These are phyloP conservation scores for Macropus fuliginosus DNA, from an alignment of 2,797 vertebrate species.

Conservation along the genomic window DNA sequence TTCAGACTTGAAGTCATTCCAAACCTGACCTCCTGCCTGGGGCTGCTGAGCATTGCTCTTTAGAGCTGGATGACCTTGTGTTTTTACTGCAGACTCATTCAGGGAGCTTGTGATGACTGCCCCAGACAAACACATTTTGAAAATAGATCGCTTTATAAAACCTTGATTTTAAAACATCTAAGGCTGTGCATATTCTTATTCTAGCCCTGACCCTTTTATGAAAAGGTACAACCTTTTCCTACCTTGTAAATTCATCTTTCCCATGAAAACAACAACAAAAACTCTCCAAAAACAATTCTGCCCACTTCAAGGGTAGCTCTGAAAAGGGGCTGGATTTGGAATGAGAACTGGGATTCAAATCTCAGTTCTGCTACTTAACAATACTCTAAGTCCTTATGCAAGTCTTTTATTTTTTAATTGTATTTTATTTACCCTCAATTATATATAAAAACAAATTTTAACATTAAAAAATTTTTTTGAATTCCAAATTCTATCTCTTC, in stretches of 20 bases:
- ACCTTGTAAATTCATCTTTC: slow-evolving; percentile 4
- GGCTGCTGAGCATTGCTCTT: background rate
- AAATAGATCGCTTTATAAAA: slow-evolving; percentile 33
- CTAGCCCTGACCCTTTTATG: slow-evolving; percentile 10
- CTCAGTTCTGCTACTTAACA: background rate
- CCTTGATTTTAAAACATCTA: slow-evolving; percentile 25
- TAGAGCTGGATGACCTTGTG: background rate
- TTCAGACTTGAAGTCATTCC: background rate
- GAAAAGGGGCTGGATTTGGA: background rate
- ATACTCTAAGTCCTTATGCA: background rate
- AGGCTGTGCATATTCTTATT: slow-evolving; percentile 54
- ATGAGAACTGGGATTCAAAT: background rate
- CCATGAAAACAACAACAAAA: background rate
- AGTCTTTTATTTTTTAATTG: background rate
- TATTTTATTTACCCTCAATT: background rate
- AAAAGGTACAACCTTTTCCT: background rate
- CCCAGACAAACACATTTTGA: slow-evolving; percentile 58
- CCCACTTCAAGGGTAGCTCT: background rate
- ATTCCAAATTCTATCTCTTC: background rate
- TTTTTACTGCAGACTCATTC: slow-evolving; percentile 39
- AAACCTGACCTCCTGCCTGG: background rate
- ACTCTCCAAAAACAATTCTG: background rate
- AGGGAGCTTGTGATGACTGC: background rate
- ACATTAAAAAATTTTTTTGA: background rate
- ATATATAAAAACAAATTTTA: background rate